Base-by-base conservation (phyloP, 1,140 invertebrate species). In the Doryteuthis pealeii region DNA sequence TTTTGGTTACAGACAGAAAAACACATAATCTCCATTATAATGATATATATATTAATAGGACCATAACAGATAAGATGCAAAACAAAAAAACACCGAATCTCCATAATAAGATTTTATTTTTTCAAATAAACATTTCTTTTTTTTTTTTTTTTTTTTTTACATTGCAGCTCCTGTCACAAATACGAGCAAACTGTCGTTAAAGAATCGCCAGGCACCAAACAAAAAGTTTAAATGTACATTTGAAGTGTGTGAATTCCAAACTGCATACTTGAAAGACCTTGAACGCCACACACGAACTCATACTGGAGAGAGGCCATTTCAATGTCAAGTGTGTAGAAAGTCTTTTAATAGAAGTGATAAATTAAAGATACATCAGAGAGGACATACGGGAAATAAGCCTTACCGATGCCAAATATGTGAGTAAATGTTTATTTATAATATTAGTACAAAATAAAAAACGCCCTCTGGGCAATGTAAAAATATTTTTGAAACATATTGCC, bases 371-470 rank as follows among this genome's bases (percentile, higher is more conserved):
- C 86, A 87, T 70, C 74, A 82, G 74, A 74, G 85, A 26, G 82
- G 80, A 75, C 95, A 96, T 87, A 94, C 93, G 33, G 95, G 95
- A 83, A 94, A 95, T 86, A 95, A 95, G 82, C 94, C 94, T 1
- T 96, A 95, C 88, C 93, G 93, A 15, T 96, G 95, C 88, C 91
- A 93, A n/a, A 93, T 95, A 81, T 96, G 95, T 84, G 75, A 80
- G 81, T 80, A 54, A 49, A 26, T 45, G 10, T 40, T 40, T 40
- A n/a, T n/a, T n/a, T n/a, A n/a, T n/a, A n/a, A 1, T 31, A 31
- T 58, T 75, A n/a, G n/a, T n/a, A n/a, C n/a, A n/a, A n/a, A n/a
- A n/a, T n/a, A n/a, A n/a, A n/a, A n/a, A n/a, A n/a, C n/a, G n/a
- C n/a, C n/a, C n/a, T n/a, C n/a, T n/a, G n/a, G n/a, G n/a, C n/a